Evolutionary conservation across 2,113 vertebrate species (phyloP).

Genomic region (Anser brachyrhynchus): DNA sequence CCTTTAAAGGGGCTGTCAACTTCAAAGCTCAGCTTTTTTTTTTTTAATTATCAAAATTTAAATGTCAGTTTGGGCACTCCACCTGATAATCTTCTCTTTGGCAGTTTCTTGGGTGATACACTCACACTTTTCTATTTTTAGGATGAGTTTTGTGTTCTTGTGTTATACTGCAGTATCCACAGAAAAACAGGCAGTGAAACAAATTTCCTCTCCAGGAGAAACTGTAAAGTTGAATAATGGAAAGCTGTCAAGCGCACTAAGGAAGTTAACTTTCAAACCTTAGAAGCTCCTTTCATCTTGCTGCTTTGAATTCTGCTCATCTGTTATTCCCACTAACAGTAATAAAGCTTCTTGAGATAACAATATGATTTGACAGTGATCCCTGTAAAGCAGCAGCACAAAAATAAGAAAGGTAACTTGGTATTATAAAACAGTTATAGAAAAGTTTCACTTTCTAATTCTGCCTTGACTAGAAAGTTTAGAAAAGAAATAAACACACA

Average conservation of each 20-base stretch:
- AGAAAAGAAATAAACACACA: neutral
- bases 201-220: neutral
- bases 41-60: neutral
- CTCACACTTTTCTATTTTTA: neutral
- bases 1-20: neutral
- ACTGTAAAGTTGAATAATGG: neutral
- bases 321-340: neutral
- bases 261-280: neutral
- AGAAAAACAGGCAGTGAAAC: neutral
- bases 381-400: neutral
- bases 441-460: neutral
- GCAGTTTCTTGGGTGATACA: neutral
- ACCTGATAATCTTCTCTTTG: neutral
- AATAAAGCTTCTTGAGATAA: neutral
- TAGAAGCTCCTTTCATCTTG: neutral
- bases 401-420: neutral
- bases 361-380: neutral
- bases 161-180: neutral
- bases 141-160: neutral
- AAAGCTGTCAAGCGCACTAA: neutral
- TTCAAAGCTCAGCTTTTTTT: neutral
- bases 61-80: neutral
- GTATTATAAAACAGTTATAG: neutral
- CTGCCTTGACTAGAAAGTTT: neutral
- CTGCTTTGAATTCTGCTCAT: neutral